A percentile compares a stretch with the other conserved stretches of the same genome.
phyloP scores from a whole-genome alignment of 1,140 invertebrate species.

The Drosophila insularis region DNA sequence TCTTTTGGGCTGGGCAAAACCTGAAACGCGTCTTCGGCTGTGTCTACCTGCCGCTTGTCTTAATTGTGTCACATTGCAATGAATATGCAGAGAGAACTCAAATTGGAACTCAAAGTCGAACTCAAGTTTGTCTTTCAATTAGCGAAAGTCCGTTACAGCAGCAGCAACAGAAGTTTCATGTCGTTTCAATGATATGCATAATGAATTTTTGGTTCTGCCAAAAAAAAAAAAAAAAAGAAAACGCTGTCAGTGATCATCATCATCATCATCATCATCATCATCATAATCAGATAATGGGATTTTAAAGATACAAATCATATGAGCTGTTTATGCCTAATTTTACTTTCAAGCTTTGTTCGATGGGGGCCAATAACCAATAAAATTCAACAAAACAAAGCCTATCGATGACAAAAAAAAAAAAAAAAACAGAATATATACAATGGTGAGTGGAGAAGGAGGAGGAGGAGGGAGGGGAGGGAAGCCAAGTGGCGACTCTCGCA shows the following conservation, averaged over 20 bases:
- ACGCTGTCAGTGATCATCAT: no score
- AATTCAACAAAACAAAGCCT: constrained; percentile 48
- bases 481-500: constrained; percentile 56
- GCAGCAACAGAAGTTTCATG: constrained; percentile 16
- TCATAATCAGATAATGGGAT: constrained; percentile 12
- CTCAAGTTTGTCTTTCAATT: constrained; percentile 61
- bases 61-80: constrained; percentile 76
- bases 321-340: constrained; percentile 65
- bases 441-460: constrained; percentile 27
- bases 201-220: constrained; percentile 57
- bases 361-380: constrained; percentile 38
- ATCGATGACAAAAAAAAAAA: constrained; percentile 38
- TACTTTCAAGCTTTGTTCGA: constrained; percentile 51
- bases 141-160: constrained; percentile 63
- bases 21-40: constrained; percentile 1
- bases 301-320: constrained; percentile 38
- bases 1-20: constrained; percentile 44
- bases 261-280: constrained; percentile 42
- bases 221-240: constrained; percentile 62
- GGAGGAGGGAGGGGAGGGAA: constrained; percentile 17
- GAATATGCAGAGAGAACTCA: constrained; percentile 52
- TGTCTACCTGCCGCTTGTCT: constrained; percentile 36
- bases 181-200: constrained; percentile 60
- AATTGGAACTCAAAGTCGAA: constrained; percentile 6
- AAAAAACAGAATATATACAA: constrained; percentile 22